A percentile compares a stretch with the other conserved stretches of the same genome.
These are phyloP conservation scores for Stichopus horrens DNA, from an alignment of 53 echinoderm and acorn worm genomes.

Conservation along the genomic window DNA sequence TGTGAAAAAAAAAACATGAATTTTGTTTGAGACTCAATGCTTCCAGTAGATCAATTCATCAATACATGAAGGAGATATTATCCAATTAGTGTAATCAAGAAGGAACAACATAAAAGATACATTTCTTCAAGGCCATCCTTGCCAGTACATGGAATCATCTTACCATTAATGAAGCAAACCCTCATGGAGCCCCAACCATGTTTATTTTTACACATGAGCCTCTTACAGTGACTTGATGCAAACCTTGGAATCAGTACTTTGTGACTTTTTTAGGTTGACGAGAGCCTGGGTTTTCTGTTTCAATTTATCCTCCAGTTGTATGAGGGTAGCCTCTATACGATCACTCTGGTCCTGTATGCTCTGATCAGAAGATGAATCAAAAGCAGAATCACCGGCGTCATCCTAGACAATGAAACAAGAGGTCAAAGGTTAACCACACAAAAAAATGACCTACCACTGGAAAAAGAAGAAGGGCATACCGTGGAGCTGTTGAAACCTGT, in stretches of 20 bases:
- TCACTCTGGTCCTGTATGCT: slow-evolving; percentile 85
- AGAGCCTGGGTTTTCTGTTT: slow-evolving; percentile 80
- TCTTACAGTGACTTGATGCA: background rate
- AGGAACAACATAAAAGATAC: too few relatives aligned
- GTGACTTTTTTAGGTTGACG: slow-evolving; percentile 85
- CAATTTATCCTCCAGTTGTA: slow-evolving; percentile 81
- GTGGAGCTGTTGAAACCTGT: background rate
- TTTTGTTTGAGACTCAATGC: background rate
- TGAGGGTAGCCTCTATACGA: slow-evolving; percentile 71
- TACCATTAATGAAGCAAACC: too few relatives aligned
- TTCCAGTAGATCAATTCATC: too few relatives aligned
- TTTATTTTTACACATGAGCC: too few relatives aligned
- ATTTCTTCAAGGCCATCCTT: too few relatives aligned
- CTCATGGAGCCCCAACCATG: too few relatives aligned
- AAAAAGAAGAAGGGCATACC: background rate
- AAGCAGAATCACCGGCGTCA: background rate
- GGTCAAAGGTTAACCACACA: background rate
- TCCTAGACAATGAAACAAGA: background rate
- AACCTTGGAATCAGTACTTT: slow-evolving; percentile 88
- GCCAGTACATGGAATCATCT: too few relatives aligned
- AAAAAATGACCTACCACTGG: too few relatives aligned
- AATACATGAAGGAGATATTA: too few relatives aligned
- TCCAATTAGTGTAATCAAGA: too few relatives aligned
- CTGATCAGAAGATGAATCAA: slow-evolving; percentile 38
- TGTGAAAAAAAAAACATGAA: slow-evolving; percentile 37